Evolutionary conservation across 2,888 invertebrate species (phyloP).

Genomic region (Harpalus rufipes): DNA sequence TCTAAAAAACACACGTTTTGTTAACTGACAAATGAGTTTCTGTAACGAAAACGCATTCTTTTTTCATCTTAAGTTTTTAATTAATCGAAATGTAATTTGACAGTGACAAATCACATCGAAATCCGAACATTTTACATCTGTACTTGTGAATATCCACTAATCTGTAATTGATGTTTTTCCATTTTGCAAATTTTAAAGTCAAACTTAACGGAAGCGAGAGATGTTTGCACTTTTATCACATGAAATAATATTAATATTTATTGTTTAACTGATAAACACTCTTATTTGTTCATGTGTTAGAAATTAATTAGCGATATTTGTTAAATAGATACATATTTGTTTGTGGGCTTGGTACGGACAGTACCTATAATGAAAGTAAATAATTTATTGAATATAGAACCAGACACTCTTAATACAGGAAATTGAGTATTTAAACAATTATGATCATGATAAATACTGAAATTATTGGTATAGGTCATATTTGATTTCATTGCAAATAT

Average conservation of each 20-base stretch:
- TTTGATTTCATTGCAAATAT: too few species aligned
- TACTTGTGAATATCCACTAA: constrained; percentile 30
- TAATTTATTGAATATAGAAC: background rate
- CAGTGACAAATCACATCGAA: constrained; percentile 45
- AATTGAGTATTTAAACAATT: background rate
- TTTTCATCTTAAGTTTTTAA: constrained; percentile 34
- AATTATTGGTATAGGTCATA: background rate
- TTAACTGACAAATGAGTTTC: constrained; percentile 33
- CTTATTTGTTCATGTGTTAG: background rate
- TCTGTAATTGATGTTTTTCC: constrained; percentile 26
- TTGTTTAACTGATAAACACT: background rate
- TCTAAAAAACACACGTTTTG: constrained; percentile 19
- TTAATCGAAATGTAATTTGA: constrained; percentile 54
- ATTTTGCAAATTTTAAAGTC: background rate
- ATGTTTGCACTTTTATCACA: background rate
- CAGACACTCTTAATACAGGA: background rate
- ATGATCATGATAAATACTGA: background rate
- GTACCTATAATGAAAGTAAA: background rate
- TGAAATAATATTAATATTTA: background rate
- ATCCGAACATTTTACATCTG: background rate
- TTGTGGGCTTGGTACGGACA: background rate
- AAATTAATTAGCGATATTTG: constrained; percentile 4
- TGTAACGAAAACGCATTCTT: constrained; percentile 19
- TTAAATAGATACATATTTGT: background rate
- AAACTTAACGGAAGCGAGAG: background rate